phyloP scores from a whole-genome alignment of 1,140 invertebrate genomes.

The Diabrotica virgifera region DNA sequence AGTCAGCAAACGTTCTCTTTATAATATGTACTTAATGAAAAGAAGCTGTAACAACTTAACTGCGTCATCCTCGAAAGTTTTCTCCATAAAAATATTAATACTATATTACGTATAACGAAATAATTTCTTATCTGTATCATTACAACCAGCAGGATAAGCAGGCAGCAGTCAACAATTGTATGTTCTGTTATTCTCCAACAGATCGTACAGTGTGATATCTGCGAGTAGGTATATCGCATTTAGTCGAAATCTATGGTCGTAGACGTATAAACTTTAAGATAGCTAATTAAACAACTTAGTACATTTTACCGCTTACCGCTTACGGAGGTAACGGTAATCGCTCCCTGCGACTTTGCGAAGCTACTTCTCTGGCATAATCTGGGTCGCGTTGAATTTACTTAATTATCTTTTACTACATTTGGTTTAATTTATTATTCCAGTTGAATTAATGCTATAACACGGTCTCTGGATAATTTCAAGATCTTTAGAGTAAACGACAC shows the following conservation, averaged over 20 bases:
- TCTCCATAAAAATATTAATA: no score
- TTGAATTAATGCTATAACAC: neutral
- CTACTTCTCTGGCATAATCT: conserved; percentile 12
- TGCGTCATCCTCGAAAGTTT: no score
- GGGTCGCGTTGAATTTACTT: conserved; percentile 17
- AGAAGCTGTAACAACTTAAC: no score
- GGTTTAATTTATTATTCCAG: conserved; percentile 17
- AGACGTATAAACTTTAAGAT: conserved; percentile 20
- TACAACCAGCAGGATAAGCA: no score
- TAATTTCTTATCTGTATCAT: no score
- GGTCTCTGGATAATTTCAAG: neutral
- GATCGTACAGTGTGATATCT: conserved; percentile 12
- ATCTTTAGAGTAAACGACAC: neutral
- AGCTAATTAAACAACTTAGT: conserved; percentile 19
- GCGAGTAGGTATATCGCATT: neutral
- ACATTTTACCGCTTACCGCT: conserved; percentile 19
- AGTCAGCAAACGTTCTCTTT: no score
- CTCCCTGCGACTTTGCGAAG: conserved; percentile 12
- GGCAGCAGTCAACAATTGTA: no score
- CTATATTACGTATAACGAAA: no score
- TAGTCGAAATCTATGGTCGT: conserved; percentile 1
- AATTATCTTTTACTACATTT: conserved; percentile 13
- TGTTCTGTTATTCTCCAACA: neutral
- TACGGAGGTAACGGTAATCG: conserved; percentile 18
- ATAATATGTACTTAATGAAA: no score